A percentile compares a stretch with the other conserved stretches of the same genome.
Conservation (phyloP, 2,888 invertebrate genomes). For the Lampropteryx suffumata region DNA sequence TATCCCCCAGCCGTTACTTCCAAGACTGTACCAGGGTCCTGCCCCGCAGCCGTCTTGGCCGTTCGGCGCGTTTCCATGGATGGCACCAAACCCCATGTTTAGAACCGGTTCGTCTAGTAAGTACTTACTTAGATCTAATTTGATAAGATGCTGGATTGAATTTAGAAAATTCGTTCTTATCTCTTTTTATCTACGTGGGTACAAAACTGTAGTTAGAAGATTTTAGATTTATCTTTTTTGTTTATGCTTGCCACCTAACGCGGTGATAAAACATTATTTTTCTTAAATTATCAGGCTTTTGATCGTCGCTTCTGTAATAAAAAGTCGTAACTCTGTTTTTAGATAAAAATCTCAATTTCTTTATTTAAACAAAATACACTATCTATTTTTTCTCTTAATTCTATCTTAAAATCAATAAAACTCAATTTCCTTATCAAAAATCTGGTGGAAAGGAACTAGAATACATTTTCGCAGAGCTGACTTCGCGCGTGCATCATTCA, state of each 20-base stretch:
- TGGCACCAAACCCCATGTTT: conserved; percentile 84
- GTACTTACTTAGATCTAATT: conserved; percentile 42
- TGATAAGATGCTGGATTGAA: conserved; percentile 23
- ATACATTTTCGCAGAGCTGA: too few species aligned
- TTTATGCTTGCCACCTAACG: conserved; percentile 9
- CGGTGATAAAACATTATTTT: not conserved
- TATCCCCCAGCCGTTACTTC: conserved; percentile 86
- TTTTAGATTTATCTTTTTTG: conserved; percentile 3
- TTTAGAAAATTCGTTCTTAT: conserved; percentile 23
- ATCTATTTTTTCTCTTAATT: too few species aligned
- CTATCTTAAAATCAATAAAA: too few species aligned
- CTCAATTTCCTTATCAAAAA: too few species aligned
- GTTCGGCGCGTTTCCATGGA: conserved; percentile 86
- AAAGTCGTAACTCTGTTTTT: not conserved
- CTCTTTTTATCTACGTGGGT: conserved; percentile 27
- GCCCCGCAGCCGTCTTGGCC: conserved; percentile 82
- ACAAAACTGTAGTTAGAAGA: conserved; percentile 23
- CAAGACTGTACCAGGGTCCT: conserved; percentile 81
- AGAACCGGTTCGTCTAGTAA: conserved; percentile 84
- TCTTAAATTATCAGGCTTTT: not conserved
- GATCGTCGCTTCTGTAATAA: not conserved
- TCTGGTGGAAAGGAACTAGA: too few species aligned
- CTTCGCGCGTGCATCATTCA: too few species aligned
- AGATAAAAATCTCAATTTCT: too few species aligned
- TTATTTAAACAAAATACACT: too few species aligned